Evolutionary conservation across 2,888 invertebrate species (phyloP).

Genomic region (Cordylochernes scorpioides): DNA sequence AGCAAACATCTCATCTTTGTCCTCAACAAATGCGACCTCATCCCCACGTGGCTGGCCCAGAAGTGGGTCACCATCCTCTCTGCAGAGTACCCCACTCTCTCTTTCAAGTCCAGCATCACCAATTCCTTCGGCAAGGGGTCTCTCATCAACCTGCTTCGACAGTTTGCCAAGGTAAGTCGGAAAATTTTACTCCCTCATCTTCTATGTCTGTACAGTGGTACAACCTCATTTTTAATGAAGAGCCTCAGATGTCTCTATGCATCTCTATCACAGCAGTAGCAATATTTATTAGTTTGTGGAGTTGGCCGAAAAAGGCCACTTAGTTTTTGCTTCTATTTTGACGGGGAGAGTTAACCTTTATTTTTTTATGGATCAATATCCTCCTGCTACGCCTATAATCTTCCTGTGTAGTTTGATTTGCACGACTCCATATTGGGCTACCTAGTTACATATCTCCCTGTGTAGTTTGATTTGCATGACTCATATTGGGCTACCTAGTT

Average conservation of each 20-base stretch:
- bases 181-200: constrained; percentile 2
- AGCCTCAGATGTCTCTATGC: too few relatives aligned
- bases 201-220: constrained; percentile 1
- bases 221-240: background rate
- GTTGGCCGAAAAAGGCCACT: too few relatives aligned
- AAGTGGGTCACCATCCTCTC: constrained; percentile 86
- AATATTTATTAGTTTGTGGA: too few relatives aligned
- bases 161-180: constrained; percentile 43
- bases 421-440: too few relatives aligned
- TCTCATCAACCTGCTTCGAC: constrained; percentile 73
- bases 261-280: too few relatives aligned
- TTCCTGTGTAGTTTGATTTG: background rate
- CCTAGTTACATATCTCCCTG: too few relatives aligned
- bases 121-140: constrained; percentile 97
- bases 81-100: constrained; percentile 82
- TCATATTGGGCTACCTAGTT: too few relatives aligned
- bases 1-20: constrained; percentile 93
- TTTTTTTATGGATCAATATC: too few relatives aligned
- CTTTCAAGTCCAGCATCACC: constrained; percentile 91
- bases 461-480: too few relatives aligned
- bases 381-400: too few relatives aligned
- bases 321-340: too few relatives aligned
- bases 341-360: too few relatives aligned
- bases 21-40: constrained; percentile 62
- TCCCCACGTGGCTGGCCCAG: constrained; percentile 94